Evolutionary conservation across 2,113 vertebrate genomes (phyloP).

Genomic region (crab-eating macaque (Macaca fascicularis)): DNA sequence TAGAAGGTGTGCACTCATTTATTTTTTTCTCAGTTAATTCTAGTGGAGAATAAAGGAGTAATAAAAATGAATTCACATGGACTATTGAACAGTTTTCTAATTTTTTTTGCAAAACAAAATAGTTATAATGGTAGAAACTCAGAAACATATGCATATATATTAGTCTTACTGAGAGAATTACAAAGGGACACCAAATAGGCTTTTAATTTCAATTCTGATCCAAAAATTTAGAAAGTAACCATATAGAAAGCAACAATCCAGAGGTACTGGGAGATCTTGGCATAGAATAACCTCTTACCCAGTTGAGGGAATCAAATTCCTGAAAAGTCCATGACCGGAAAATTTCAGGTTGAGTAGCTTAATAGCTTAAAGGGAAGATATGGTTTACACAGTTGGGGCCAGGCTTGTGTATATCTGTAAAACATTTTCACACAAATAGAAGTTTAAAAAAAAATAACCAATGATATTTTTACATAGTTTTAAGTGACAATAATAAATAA

Average conservation of each 20-base stretch:
- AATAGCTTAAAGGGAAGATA: not conserved
- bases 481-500: not conserved
- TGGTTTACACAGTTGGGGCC: not conserved
- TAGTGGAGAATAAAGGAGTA: not conserved
- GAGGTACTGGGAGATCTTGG: not conserved
- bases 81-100: not conserved
- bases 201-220: constrained; percentile 18
- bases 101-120: not conserved
- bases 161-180: constrained; percentile 17
- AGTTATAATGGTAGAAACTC: not conserved
- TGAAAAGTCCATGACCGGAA: not conserved
- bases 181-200: not conserved
- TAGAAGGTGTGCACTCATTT: not conserved
- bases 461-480: not conserved
- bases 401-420: not conserved
- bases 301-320: not conserved
- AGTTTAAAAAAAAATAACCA: not conserved
- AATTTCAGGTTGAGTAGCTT: not conserved
- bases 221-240: not conserved
- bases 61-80: not conserved
- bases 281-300: not conserved
- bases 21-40: not conserved
- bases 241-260: not conserved
- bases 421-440: not conserved
- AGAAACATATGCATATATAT: not conserved